These are phyloP conservation scores for Hystrix brachyura DNA, from an alignment of 2,113 vertebrate genomes.

Conservation along the genomic window DNA sequence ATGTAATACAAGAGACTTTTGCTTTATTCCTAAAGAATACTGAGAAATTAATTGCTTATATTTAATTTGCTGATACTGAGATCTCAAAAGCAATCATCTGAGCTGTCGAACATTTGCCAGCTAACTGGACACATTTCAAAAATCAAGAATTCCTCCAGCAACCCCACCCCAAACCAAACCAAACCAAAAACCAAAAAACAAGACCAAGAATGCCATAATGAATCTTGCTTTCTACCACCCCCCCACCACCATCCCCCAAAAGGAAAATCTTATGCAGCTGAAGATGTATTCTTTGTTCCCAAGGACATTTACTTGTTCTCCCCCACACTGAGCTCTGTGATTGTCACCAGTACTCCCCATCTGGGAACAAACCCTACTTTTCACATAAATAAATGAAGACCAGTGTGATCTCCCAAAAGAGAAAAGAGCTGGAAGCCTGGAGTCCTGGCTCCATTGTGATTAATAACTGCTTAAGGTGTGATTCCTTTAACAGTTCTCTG, in stretches of 20 bases:
- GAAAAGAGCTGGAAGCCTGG: not conserved
- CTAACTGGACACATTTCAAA: conserved; percentile 18
- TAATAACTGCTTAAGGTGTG: not conserved
- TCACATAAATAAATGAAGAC: not conserved
- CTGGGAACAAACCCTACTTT: not conserved
- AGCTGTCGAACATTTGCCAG: conserved; percentile 14
- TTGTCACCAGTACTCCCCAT: not conserved
- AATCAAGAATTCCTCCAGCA: not conserved
- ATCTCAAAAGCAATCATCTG: conserved; percentile 13
- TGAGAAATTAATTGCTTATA: conserved; percentile 21
- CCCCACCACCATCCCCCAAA: not conserved
- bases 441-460: not conserved
- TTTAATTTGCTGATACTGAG: conserved; percentile 48
- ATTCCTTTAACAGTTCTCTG: not conserved
- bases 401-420: not conserved
- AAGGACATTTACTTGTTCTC: not conserved
- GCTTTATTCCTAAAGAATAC: conserved; percentile 39
- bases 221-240: not conserved
- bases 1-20: not conserved
- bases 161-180: no score
- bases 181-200: not conserved
- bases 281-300: not conserved
- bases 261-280: not conserved
- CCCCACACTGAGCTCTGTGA: not conserved
- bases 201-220: not conserved